phyloP scores from a whole-genome alignment of 2,113 vertebrate species.

The Sceloporus undulatus region DNA sequence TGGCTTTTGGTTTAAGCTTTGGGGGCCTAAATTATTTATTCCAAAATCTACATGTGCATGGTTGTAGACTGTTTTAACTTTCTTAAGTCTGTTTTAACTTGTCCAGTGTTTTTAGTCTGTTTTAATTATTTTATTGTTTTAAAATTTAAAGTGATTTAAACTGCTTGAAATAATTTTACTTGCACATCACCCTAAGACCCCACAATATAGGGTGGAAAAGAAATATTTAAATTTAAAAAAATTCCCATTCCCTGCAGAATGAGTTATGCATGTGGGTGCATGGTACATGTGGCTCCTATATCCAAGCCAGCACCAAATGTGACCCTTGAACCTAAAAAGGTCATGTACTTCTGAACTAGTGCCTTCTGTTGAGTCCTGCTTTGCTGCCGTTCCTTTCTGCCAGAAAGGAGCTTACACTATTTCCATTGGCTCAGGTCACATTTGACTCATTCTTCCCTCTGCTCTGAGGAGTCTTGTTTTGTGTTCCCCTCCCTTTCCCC shows the following conservation, averaged over 20 bases:
- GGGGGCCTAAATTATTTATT: no score
- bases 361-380: slow-evolving; percentile 13
- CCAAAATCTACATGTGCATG: no score
- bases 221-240: no score
- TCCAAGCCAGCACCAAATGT: background rate
- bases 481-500: slow-evolving; percentile 9
- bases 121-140: no score
- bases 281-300: background rate
- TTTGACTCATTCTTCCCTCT: slow-evolving; percentile 40
- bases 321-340: background rate
- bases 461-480: slow-evolving; percentile 14
- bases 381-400: background rate
- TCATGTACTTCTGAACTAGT: background rate
- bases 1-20: no score
- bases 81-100: no score
- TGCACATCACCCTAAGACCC: no score
- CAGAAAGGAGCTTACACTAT: slow-evolving; percentile 42
- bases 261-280: background rate
- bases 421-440: slow-evolving; percentile 20
- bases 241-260: background rate
- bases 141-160: no score
- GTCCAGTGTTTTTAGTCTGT: no score
- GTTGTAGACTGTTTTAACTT: no score
- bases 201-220: no score
- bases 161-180: no score